Base-by-base conservation (phyloP, 2,797 vertebrate species). In the Oceanodroma leucorhoa region DNA sequence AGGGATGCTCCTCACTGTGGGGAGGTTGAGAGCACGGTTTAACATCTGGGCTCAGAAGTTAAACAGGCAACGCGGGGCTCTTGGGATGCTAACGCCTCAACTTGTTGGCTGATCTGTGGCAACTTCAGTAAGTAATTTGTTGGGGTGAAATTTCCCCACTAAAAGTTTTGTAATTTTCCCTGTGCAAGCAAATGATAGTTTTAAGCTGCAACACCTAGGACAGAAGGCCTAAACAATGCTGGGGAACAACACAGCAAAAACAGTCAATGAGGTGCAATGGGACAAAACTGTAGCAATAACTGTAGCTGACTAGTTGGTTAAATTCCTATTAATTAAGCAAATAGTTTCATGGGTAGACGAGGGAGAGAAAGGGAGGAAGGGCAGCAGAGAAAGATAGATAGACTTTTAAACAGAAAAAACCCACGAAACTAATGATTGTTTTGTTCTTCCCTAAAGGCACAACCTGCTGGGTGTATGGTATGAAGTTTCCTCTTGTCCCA, bases 1-100 rank as follows among this genome's bases (percentile, higher is more conserved):
- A 43, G 40, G 30, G 76, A 23, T 45, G 32, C 9, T 80, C 7
- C 6, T 76, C 17, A 12, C 38, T 1, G 7, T 3, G 8, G 32
- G 46, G 20, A 41, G 43, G 20, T 10, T 43, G 60, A 43, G 18
- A 83, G 5, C 23, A n/a, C 19, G 40, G 71, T 36, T 36, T 36
- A 36, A 36, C 36, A 36, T 22, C 36, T 40, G 32, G 36, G 30
- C 54, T 62, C 5, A 6, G 40, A 38, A 34, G 21, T 80, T 62
- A 60, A 75, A 64, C 2, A 0, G 20, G 2, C 8, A 62, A 1
- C 4, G 11, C 1, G 1, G 55, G 7, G 36, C 36, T 90, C 10
- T 51, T 34, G 72, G 29, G 30, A 54, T 61, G 36, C 8, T 41
- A 50, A 54, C 4, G 2, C 23, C 50, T 78, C 21, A 11, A 1